These are phyloP conservation scores for Heteromormyrus szaboi DNA, from an alignment of 2,797 vertebrate species.

Conservation along the genomic window DNA sequence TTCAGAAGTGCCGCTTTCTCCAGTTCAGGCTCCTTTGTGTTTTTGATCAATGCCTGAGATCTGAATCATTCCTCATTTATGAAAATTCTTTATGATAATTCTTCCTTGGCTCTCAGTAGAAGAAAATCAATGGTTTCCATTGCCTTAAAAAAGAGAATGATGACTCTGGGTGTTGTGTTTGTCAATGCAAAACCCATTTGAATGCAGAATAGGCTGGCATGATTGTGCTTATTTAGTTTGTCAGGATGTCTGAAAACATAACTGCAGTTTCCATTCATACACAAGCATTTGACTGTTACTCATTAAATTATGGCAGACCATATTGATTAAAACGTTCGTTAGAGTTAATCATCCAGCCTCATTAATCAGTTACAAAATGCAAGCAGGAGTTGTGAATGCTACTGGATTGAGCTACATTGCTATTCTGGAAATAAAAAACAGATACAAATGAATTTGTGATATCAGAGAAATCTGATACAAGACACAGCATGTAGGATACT, in stretches of 20 bases:
- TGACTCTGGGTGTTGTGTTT: background rate
- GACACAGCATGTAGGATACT: background rate
- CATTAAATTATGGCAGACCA: background rate
- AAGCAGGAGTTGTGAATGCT: background rate
- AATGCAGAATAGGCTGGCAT: background rate
- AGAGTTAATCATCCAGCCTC: background rate
- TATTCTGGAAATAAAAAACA: background rate
- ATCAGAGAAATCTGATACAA: background rate
- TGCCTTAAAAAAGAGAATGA: background rate
- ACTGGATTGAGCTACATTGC: background rate
- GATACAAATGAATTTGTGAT: background rate
- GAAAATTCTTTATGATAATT: background rate
- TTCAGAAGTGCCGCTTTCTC: background rate
- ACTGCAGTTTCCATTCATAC: background rate
- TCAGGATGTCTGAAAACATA: background rate
- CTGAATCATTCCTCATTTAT: background rate
- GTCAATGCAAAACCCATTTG: background rate
- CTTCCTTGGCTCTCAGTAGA: background rate
- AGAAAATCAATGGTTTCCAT: background rate
- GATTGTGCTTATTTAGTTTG: background rate
- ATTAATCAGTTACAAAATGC: background rate
- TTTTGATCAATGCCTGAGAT: background rate
- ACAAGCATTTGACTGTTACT: background rate
- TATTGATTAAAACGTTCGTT: background rate
- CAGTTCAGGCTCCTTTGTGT: background rate